Evolutionary conservation across 2,888 invertebrate genomes (phyloP).

Genomic region (Brachynemurus nebulosus): DNA sequence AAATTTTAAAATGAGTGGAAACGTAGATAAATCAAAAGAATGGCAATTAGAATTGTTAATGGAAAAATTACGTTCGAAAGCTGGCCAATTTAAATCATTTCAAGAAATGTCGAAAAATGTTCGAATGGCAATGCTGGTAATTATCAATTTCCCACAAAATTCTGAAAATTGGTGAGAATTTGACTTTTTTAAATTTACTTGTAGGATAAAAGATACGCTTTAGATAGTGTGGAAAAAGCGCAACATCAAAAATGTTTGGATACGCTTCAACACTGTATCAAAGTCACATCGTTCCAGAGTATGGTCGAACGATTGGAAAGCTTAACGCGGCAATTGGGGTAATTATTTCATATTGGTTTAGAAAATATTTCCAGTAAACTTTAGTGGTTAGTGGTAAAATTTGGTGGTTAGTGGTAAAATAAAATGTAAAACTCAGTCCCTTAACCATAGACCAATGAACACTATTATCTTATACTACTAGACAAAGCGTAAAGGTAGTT

Average conservation of each 20-base stretch:
- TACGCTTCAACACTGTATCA: conserved; percentile 84
- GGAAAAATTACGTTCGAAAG: conserved; percentile 80
- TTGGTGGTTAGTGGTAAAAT: too few species aligned
- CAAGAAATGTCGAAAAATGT: conserved; percentile 78
- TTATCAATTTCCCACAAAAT: conserved; percentile 25
- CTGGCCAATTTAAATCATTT: conserved; percentile 66
- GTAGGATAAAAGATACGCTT: conserved; percentile 78
- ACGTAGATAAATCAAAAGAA: conserved; percentile 47
- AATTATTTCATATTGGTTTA: conserved; percentile 23
- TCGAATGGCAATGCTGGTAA: conserved; percentile 71
- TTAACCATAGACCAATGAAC: too few species aligned
- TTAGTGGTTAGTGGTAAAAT: too few species aligned
- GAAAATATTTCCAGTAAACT: too few species aligned
- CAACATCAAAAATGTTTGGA: conserved; percentile 85
- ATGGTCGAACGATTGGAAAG: conserved; percentile 86
- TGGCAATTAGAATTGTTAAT: conserved; percentile 78
- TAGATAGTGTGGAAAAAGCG: conserved; percentile 72
- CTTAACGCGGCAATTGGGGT: conserved; percentile 79
- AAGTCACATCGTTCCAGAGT: conserved; percentile 80
- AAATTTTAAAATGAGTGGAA: conserved; percentile 17
- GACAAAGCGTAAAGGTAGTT: too few species aligned
- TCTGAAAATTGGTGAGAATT: not conserved
- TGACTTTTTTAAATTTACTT: conserved; percentile 12
- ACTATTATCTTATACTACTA: too few species aligned
- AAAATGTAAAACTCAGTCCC: too few species aligned